Conservation (phyloP, 1,140 invertebrate species). For the Leptinotarsa defecta region DNA sequence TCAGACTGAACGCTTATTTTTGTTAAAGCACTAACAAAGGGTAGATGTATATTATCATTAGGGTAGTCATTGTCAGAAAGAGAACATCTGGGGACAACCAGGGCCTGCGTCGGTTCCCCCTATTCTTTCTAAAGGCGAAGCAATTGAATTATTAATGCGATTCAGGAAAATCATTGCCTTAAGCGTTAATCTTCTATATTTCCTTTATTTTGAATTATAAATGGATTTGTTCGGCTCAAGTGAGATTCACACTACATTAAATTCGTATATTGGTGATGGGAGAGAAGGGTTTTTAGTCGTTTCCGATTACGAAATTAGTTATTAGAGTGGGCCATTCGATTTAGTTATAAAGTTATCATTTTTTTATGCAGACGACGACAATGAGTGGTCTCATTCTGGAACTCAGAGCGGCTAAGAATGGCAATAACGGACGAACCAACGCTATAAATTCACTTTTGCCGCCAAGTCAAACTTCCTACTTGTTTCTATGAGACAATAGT, state of each 20-base stretch:
- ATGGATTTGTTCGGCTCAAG: conserved; percentile 27
- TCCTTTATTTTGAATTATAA: conserved; percentile 31
- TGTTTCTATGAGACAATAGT: no score
- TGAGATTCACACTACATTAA: conserved; percentile 29
- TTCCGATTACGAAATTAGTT: conserved; percentile 8
- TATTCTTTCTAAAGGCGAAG: not conserved
- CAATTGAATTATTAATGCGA: conserved; percentile 28
- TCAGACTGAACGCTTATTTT: conserved; percentile 20
- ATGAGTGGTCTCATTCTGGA: no score
- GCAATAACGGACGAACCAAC: no score
- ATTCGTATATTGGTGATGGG: conserved; percentile 9
- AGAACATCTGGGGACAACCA: conserved; percentile 24
- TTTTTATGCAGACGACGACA: no score
- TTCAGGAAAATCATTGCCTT: conserved; percentile 28
- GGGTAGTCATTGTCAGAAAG: conserved; percentile 25
- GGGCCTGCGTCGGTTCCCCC: not conserved
- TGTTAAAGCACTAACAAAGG: conserved; percentile 5
- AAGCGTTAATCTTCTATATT: conserved; percentile 29
- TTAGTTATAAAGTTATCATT: not conserved
- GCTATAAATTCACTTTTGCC: no score
- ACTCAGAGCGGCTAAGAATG: no score
- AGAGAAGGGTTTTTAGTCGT: conserved; percentile 1
- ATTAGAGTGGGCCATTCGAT: not conserved
- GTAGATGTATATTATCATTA: conserved; percentile 27
- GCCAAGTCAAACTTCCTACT: no score